Base-by-base conservation (phyloP, 2,797 vertebrate species). In the Dallia pectoralis region DNA sequence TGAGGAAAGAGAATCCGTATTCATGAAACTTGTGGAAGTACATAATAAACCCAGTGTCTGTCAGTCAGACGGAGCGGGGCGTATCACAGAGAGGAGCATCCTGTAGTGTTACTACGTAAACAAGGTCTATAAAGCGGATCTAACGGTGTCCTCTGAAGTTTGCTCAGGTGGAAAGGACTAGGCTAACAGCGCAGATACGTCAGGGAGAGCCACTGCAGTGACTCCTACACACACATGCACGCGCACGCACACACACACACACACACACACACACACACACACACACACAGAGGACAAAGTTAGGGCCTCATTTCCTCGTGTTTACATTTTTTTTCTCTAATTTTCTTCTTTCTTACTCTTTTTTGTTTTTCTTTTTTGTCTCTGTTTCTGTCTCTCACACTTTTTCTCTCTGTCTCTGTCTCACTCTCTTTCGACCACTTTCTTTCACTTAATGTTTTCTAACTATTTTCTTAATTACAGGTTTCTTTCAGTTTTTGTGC, bases 141-240 rank as follows among this genome's bases (percentile, higher is more conserved):
- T 91, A 93, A 93, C 91, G 84, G 89, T 89, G 91, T 89, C 88
- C 92, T 93, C 90, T 92, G 91, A 91, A 92, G 91, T 79, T 88
- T 92, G 86, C 88, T 91, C 90, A 90, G 91, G 89, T 93, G 90
- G 91, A 92, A 93, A 92, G 89, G 89, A 88, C 88, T 88, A 88
- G 89, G 90, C 90, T 92, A 93, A 93, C 90, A 90, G 87, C 91
- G 88, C 53, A 59, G 22, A 59, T n/a, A 59, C 53, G 22, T 22
- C 9, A 59, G 53, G 8, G n/a, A 90, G 86, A 84, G 88, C 84
- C 87, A 86, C 86, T 83, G 84, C 86, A 86, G 84, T 88, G 87
- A 14, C 22, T 59, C 19, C 22, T 22, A 25, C n/a, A 7, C 22
- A 25, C 53, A 8, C 11, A 22, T 7, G 22, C 51, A 53, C 48